Percentiles rank a stretch among this genome's conserved stretches.
Conservation (phyloP, 2,797 vertebrate genomes). For the Enteromius fasciolatus region DNA sequence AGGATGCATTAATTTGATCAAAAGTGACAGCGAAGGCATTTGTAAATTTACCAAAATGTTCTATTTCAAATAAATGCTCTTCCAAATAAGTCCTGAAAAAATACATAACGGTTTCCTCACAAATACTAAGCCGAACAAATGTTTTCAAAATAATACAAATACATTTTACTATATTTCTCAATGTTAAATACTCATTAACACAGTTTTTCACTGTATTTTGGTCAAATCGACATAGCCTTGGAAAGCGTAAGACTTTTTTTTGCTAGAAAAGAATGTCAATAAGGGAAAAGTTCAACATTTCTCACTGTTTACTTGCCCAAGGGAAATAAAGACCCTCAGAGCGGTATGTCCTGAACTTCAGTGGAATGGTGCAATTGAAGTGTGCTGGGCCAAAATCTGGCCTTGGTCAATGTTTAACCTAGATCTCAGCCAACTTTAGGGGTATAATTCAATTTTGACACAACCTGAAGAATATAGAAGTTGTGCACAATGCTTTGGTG, state of each 20-base stretch:
- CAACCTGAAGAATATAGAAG: not conserved
- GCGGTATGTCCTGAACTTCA: conserved; percentile 18
- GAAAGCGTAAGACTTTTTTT: not conserved
- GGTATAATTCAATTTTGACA: not conserved
- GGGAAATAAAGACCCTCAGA: conserved; percentile 5
- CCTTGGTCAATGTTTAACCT: conserved; percentile 1
- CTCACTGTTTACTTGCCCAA: conserved; percentile 13
- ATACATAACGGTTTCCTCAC: not conserved
- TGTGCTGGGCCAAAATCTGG: not conserved
- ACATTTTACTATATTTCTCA: not conserved
- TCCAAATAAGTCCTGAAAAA: not conserved
- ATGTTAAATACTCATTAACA: not conserved
- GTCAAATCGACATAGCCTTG: not conserved
- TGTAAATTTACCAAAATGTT: not conserved
- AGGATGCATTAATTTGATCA: not conserved
- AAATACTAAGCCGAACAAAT: not conserved
- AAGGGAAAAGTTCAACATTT: conserved; percentile 18
- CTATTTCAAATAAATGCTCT: not conserved
- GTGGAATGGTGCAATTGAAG: conserved; percentile 22
- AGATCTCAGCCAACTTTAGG: not conserved
- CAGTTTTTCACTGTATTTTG: not conserved
- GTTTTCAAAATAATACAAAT: not conserved
- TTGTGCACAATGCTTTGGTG: not conserved
- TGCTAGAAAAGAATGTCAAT: not conserved
- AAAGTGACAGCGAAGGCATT: not conserved